Percentiles rank a stretch among this genome's conserved stretches.
These are phyloP conservation scores for Steinernema feltiae DNA, from an alignment of 1,140 invertebrate genomes.

Conservation along the genomic window DNA sequence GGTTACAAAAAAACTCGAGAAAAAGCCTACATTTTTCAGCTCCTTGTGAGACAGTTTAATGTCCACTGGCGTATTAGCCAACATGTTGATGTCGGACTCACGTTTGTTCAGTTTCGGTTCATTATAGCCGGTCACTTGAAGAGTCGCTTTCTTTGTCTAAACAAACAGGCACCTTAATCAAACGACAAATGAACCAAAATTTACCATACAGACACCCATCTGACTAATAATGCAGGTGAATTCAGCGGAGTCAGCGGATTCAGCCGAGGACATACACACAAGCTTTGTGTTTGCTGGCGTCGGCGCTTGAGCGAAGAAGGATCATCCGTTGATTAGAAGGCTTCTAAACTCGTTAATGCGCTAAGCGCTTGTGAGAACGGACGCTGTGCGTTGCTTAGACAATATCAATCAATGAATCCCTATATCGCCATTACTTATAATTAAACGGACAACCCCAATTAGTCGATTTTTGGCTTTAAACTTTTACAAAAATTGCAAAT, in stretches of 20 bases:
- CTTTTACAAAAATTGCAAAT: no score
- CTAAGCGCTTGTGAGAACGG: background rate
- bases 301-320: background rate
- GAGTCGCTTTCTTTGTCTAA: background rate
- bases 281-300: background rate
- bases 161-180: background rate
- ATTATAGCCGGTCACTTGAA: background rate
- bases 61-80: background rate
- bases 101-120: background rate
- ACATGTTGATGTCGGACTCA: constrained; percentile 1
- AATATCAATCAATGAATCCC: no score
- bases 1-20: background rate
- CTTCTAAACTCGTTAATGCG: background rate
- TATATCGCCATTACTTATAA: no score
- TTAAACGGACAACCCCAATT: no score
- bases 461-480: no score
- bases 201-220: constrained; percentile 10
- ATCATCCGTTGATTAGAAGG: background rate
- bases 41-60: background rate
- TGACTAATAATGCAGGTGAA: background rate
- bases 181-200: background rate
- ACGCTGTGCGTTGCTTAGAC: background rate
- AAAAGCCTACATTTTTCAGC: background rate
- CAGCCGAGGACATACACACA: background rate
- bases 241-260: background rate